Evolutionary conservation across 2,797 vertebrate genomes (phyloP).

Genomic region (Helicolenus hilgendorfi): DNA sequence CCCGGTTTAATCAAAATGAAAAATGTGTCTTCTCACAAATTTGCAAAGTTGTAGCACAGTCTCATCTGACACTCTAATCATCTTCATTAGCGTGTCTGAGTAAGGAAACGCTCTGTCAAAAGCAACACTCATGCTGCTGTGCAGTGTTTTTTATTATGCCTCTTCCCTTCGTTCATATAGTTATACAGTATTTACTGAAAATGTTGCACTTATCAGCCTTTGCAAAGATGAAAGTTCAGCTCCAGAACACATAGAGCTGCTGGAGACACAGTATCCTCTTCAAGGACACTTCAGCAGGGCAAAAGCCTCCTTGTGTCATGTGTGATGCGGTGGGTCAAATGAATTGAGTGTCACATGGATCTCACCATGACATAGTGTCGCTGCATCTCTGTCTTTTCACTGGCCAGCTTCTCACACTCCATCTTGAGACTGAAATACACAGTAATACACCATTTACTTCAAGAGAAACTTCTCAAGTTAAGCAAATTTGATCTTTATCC

Average conservation of each 20-base stretch:
- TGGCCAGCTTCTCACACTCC: constrained; percentile 98
- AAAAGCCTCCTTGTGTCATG: not conserved
- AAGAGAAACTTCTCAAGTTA: not conserved
- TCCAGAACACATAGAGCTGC: not conserved
- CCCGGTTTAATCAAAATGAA: not conserved
- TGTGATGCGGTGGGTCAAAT: not conserved
- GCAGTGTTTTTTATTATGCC: not conserved
- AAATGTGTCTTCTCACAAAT: not conserved
- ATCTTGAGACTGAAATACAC: constrained; percentile 94
- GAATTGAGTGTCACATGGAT: not conserved
- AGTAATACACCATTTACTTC: constrained; percentile 6
- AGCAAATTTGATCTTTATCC: not conserved
- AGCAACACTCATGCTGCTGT: not conserved
- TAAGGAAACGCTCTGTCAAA: not conserved
- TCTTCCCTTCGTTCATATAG: not conserved
- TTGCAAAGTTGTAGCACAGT: not conserved
- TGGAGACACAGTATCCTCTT: constrained; percentile 3
- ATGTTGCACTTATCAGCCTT: not conserved
- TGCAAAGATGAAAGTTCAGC: constrained; percentile 2
- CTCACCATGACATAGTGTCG: constrained; percentile 98
- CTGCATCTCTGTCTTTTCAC: constrained; percentile 99
- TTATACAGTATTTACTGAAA: not conserved
- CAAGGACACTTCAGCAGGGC: constrained; percentile 13
- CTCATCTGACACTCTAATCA: constrained; percentile 16
- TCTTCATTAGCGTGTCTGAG: not conserved